Conservation (phyloP, 2,888 invertebrate species). For the Andrena fulva region DNA sequence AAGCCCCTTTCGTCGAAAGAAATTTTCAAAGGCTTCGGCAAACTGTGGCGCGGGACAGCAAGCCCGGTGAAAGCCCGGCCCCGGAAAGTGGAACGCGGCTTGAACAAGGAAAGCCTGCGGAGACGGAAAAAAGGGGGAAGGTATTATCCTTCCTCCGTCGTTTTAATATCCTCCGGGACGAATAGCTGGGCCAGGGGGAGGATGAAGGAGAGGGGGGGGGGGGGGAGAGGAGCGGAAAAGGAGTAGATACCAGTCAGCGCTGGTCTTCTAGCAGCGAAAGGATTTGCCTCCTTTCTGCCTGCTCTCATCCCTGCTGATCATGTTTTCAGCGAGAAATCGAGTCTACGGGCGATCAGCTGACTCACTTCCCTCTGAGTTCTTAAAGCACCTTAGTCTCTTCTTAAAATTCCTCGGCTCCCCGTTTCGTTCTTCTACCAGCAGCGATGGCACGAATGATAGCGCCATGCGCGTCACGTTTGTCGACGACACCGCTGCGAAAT, state of each 20-base stretch:
- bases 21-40: constrained; percentile 5
- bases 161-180: constrained; percentile 8
- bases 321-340: background rate
- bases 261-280: background rate
- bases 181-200: background rate
- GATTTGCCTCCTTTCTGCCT: background rate
- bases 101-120: background rate
- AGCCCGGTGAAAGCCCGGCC: background rate
- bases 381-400: too few relatives aligned
- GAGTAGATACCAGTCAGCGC: background rate
- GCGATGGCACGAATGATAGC: too few relatives aligned
- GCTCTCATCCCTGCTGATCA: background rate
- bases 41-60: background rate
- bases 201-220: background rate
- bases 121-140: background rate
- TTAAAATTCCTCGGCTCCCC: too few relatives aligned
- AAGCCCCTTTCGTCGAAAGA: background rate
- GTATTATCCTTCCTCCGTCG: background rate
- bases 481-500: background rate
- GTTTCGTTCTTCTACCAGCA: too few relatives aligned
- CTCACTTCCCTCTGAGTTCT: background rate
- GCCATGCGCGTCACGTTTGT: too few relatives aligned
- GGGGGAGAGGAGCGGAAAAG: background rate
- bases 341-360: background rate
- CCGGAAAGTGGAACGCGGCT: too few relatives aligned